A percentile compares a stretch with the other conserved stretches of the same genome.
Conservation (phyloP, 2,888 invertebrate genomes). For the Spodoptera exigua region DNA sequence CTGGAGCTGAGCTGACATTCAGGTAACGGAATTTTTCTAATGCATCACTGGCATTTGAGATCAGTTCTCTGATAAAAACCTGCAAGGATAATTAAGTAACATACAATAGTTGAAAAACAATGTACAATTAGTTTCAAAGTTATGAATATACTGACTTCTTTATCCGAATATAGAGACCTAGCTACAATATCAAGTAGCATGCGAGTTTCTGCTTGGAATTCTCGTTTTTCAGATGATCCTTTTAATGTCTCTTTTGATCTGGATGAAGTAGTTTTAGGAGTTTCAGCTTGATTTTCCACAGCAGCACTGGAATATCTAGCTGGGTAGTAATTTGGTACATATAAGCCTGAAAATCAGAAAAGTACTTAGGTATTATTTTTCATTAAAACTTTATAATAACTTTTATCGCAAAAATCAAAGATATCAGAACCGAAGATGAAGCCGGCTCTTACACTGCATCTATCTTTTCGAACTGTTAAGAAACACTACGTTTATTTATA, state of each 20-base stretch:
- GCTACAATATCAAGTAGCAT: constrained; percentile 99
- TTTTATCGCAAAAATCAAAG: neutral
- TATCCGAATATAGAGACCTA: constrained; percentile 98
- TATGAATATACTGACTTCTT: constrained; percentile 91
- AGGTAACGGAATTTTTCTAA: constrained; percentile 97
- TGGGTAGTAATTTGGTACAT: constrained; percentile 26
- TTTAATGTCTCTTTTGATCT: constrained; percentile 79
- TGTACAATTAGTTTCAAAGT: neutral
- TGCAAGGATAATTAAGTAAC: constrained; percentile 66
- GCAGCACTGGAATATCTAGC: constrained; percentile 68
- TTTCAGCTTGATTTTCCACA: constrained; percentile 67
- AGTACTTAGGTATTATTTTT: too few relatives aligned
- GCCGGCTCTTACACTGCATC: neutral
- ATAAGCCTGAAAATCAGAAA: constrained; percentile 38
- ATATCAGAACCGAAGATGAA: neutral
- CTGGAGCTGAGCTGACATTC: constrained; percentile 89
- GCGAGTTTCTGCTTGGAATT: constrained; percentile 98
- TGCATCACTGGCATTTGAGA: constrained; percentile 99
- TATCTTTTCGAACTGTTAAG: too few relatives aligned
- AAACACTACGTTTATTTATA: neutral
- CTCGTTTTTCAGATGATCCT: constrained; percentile 92
- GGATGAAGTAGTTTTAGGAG: constrained; percentile 72
- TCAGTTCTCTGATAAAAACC: constrained; percentile 98
- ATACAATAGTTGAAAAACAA: too few relatives aligned
- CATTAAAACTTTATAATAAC: rapidly evolving